These are phyloP conservation scores for Tinea pellionella DNA, from an alignment of 2,888 invertebrate genomes.

Conservation along the genomic window DNA sequence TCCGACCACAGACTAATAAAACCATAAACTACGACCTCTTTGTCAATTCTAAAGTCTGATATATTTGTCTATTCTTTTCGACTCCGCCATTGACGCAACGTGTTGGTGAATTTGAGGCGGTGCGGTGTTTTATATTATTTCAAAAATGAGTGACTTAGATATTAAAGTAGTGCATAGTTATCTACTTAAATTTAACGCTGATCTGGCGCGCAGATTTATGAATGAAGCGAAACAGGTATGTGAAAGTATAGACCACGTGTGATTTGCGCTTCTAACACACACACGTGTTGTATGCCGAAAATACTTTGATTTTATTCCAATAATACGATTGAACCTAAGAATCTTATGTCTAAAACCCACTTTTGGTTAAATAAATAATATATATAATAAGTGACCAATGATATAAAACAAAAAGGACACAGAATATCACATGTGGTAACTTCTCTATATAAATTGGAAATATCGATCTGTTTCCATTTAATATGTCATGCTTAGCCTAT, in stretches of 20 bases:
- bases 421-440: neutral
- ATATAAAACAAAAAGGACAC: slow-evolving; percentile 16
- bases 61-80: too few relatives aligned
- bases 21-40: too few relatives aligned
- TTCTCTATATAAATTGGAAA: neutral
- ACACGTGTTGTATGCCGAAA: slow-evolving; percentile 36
- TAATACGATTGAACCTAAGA: slow-evolving; percentile 14
- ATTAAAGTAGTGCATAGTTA: slow-evolving; percentile 72
- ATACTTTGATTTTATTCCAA: neutral
- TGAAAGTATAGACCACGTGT: slow-evolving; percentile 47
- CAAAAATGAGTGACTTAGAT: slow-evolving; percentile 42
- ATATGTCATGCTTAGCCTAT: too few relatives aligned
- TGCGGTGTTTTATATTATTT: neutral
- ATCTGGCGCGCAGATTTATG: slow-evolving; percentile 75
- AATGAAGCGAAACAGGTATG: slow-evolving; percentile 82
- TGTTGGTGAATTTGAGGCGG: neutral
- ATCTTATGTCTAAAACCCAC: neutral
- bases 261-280: slow-evolving; percentile 18
- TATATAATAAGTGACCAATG: neutral
- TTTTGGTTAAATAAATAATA: neutral
- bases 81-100: neutral
- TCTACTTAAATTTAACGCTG: slow-evolving; percentile 72
- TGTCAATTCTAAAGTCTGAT: too few relatives aligned
- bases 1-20: too few relatives aligned
- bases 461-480: too few relatives aligned